phyloP scores from a whole-genome alignment of 2,113 vertebrate genomes.

The Thunnus maccoyii region DNA sequence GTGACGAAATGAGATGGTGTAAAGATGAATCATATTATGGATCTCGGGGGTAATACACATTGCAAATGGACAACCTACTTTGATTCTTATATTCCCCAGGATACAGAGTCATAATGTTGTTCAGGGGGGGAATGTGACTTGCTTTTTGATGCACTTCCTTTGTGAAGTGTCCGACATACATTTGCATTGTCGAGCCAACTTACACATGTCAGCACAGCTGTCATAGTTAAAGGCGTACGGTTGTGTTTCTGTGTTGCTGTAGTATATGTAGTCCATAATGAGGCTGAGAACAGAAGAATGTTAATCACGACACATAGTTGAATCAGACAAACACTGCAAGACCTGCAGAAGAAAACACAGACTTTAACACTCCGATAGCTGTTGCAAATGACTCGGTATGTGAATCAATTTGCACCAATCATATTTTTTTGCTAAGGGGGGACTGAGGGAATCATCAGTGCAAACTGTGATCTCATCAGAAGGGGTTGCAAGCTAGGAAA shows the following conservation, averaged over 20 bases:
- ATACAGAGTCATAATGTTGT: slow-evolving; percentile 66
- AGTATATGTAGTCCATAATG: slow-evolving; percentile 2
- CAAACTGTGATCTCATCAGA: slow-evolving; percentile 79
- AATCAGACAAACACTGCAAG: slow-evolving; percentile 26
- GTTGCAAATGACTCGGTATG: slow-evolving; percentile 34
- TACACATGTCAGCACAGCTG: slow-evolving; percentile 37
- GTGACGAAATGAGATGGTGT: slow-evolving; percentile 70
- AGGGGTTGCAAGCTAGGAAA: slow-evolving; percentile 60
- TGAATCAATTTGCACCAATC: slow-evolving; percentile 53
- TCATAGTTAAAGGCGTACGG: slow-evolving; percentile 24
- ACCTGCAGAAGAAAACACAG: slow-evolving; percentile 21
- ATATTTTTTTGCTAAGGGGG: slow-evolving; percentile 48
- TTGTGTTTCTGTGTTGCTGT: slow-evolving; percentile 1
- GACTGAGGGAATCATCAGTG: slow-evolving; percentile 68
- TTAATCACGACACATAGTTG: slow-evolving; percentile 19
- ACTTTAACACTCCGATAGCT: slow-evolving; percentile 20
- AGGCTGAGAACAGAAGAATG: slow-evolving; percentile 6
- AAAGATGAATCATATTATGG: slow-evolving; percentile 65
- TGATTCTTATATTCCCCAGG: slow-evolving; percentile 71
- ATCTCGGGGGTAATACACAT: slow-evolving; percentile 78
- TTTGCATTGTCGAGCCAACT: slow-evolving; percentile 57
- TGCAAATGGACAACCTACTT: slow-evolving; percentile 72
- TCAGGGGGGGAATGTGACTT: slow-evolving; percentile 22
- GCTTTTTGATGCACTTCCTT: slow-evolving; percentile 51
- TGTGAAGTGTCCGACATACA: slow-evolving; percentile 52